Evolutionary conservation across 1,140 invertebrate species (phyloP), one percentile per base, ranked within the genome.

Genomic region (Drosophila varians): DNA sequence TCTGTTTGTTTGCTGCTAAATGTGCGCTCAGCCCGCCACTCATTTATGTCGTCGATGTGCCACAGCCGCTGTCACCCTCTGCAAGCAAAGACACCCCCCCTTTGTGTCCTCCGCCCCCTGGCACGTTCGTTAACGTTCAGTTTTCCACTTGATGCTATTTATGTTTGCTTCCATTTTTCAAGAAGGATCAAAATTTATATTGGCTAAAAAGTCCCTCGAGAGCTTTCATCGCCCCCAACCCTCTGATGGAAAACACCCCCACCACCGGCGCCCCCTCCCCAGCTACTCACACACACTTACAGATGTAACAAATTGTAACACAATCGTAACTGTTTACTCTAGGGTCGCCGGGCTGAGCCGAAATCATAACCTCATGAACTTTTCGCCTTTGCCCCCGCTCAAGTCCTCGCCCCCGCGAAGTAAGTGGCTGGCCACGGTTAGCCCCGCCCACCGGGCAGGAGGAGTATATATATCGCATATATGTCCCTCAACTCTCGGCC

Each of bases 101-200:
- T 31, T 31, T 9, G 21, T 21, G 11, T 12, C 21, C 21, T 12
- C 43, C 51, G 19, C 18, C 42, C 19, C 34, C 36, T 11, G 51
- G 43, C 54, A 79, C 62, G 79, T 84, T 84, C 80, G 80, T 84
- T 84, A 84, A 84, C 80, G 80, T 84, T 78, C 75, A 78, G 75
- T 78, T 87, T 86, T 84, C 82, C 82, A 87, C 82, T 87, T 87
- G 82, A 87, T 87, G 82, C 82, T 87, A 87, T 87, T 87, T 87
- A 87, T 87, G 82, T 87, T 87, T 87, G 82, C 82, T 82, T 87
- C 77, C 77, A 87, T 87, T 87, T 87, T 87, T 87, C 82, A 87
- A 87, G 83, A 87, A 87, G 82, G 82, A 86, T 86, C 82, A 86
- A 86, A 86, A 86, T 86, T 86, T 86, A 86, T 86, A 86, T 86